Conservation (phyloP, 2,797 vertebrate genomes). For the Danio jaintianensis region DNA sequence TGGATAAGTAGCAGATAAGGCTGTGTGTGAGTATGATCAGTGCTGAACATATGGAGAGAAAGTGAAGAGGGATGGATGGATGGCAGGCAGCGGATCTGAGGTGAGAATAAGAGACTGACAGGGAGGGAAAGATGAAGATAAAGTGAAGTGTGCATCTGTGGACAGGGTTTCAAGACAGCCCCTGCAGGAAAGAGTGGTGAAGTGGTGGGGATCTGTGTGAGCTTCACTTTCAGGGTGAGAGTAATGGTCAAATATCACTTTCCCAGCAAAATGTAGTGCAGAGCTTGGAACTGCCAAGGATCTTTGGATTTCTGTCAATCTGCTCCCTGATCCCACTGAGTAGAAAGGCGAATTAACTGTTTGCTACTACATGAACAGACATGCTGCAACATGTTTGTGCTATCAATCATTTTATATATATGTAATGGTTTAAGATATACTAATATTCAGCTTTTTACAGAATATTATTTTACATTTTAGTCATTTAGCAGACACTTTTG, state of each 20-base stretch:
- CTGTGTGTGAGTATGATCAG: slow-evolving; percentile 9
- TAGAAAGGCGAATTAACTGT: neutral
- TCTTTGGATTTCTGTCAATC: slow-evolving; percentile 3
- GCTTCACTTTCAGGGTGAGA: slow-evolving; percentile 17
- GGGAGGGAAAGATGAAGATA: slow-evolving; percentile 14
- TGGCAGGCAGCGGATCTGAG: slow-evolving; percentile 13
- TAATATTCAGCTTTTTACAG: no score
- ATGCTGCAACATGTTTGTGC: neutral
- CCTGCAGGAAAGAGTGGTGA: slow-evolving; percentile 8
- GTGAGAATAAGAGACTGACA: slow-evolving; percentile 21
- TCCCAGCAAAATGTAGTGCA: neutral
- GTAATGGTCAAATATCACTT: neutral
- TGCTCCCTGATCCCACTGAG: neutral
- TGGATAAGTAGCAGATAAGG: neutral
- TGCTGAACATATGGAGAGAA: slow-evolving; percentile 12
- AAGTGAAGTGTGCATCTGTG: slow-evolving; percentile 4
- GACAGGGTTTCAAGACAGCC: slow-evolving; percentile 14
- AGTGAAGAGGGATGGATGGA: neutral
- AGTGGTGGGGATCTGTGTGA: slow-evolving; percentile 15
- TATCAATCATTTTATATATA: no score
- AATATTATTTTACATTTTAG: no score
- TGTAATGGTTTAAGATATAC: no score
- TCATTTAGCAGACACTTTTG: no score
- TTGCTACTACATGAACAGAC: neutral
- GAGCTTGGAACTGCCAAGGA: neutral